A percentile compares a stretch with the other conserved stretches of the same genome.
These are phyloP conservation scores for Lordiphosa mommai DNA, from an alignment of 1,140 invertebrate species.

Conservation along the genomic window DNA sequence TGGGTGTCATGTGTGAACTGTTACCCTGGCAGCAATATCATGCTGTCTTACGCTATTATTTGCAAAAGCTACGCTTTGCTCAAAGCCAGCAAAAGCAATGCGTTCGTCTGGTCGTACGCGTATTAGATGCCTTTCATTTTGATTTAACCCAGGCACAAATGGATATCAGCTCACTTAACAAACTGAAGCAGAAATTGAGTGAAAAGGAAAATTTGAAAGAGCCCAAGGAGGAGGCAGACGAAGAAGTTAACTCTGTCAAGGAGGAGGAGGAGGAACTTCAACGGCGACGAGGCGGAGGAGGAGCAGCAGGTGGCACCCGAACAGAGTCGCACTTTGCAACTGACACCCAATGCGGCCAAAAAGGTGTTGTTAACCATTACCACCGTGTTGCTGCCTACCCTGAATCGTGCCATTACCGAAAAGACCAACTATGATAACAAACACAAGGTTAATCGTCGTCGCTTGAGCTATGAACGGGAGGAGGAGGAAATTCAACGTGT, in stretches of 20 bases:
- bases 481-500: conserved; percentile 95
- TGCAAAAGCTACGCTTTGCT: conserved; percentile 86
- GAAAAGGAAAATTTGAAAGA: conserved; percentile 31
- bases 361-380: conserved; percentile 86
- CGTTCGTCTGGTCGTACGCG: conserved; percentile 88
- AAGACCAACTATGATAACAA: conserved; percentile 87
- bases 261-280: conserved; percentile 43
- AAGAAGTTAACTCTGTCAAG: conserved; percentile 39
- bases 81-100: conserved; percentile 90
- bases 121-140: conserved; percentile 96
- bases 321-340: conserved; percentile 68
- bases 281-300: conserved; percentile 46
- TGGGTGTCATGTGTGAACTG: conserved; percentile 87
- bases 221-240: conserved; percentile 53
- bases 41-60: conserved; percentile 88
- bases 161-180: conserved; percentile 30
- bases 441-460: conserved; percentile 90
- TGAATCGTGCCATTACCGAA: conserved; percentile 84
- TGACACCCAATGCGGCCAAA: conserved; percentile 85
- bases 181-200: conserved; percentile 24
- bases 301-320: conserved; percentile 58
- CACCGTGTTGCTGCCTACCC: conserved; percentile 81
- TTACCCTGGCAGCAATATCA: conserved; percentile 94
- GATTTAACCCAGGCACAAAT: conserved; percentile 86
- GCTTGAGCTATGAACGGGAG: conserved; percentile 83